A percentile compares a stretch with the other conserved stretches of the same genome.
phyloP scores from a whole-genome alignment of 2,113 vertebrate genomes.

The Trinectes maculatus region DNA sequence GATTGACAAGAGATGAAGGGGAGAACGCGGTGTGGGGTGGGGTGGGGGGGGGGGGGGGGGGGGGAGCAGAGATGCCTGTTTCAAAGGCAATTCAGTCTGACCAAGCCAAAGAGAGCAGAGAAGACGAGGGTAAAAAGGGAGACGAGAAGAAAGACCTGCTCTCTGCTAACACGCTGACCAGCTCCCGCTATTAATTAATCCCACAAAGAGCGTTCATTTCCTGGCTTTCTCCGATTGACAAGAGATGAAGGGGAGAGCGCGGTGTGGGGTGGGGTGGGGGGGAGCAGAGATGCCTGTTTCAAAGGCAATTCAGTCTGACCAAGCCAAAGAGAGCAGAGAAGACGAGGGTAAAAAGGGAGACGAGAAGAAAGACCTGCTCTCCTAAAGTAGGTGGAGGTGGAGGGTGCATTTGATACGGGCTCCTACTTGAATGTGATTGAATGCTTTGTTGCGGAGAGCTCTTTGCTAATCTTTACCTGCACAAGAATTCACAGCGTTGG shows the following conservation, averaged over 20 bases:
- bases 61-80: conserved; percentile 86
- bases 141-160: conserved; percentile 87
- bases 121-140: conserved; percentile 70
- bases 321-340: conserved; percentile 84
- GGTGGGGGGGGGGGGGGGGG: conserved; percentile 55
- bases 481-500: conserved; percentile 81
- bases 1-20: conserved; percentile 93
- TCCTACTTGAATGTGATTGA: conserved; percentile 89
- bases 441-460: conserved; percentile 88
- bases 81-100: conserved; percentile 91
- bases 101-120: conserved; percentile 85
- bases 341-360: conserved; percentile 71
- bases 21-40: no score
- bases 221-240: conserved; percentile 95
- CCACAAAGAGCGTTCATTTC: conserved; percentile 98
- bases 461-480: conserved; percentile 93
- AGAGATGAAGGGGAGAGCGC: conserved; percentile 84
- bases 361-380: conserved; percentile 87
- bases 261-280: conserved; percentile 54
- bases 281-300: conserved; percentile 89
- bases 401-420: conserved; percentile 92
- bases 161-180: conserved; percentile 87
- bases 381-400: conserved; percentile 85
- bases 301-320: conserved; percentile 90
- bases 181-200: conserved; percentile 99